A percentile compares a stretch with the other conserved stretches of the same genome.
These are phyloP conservation scores for Agrenia bidenticulata DNA, from an alignment of 2,888 invertebrate species.

Conservation along the genomic window DNA sequence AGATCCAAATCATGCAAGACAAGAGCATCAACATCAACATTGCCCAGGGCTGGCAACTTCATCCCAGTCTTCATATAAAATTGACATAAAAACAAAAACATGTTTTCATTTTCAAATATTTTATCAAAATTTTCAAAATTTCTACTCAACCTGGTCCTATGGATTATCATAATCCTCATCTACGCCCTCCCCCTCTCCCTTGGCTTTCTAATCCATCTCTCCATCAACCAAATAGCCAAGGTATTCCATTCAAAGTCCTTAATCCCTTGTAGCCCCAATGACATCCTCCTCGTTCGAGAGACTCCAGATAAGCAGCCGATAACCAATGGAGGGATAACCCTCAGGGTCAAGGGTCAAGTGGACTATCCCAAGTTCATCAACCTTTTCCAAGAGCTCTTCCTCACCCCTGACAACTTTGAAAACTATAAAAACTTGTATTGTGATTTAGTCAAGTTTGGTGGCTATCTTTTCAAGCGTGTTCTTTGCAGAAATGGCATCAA, in stretches of 20 bases:
- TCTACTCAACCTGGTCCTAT: constrained; percentile 16
- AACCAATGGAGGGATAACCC: constrained; percentile 28
- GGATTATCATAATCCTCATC: constrained; percentile 21
- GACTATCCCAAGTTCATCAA: constrained; percentile 15
- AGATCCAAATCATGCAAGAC: too few relatives aligned
- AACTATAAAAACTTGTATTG: constrained; percentile 35
- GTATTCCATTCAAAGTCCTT: constrained; percentile 10
- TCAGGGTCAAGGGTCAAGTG: constrained; percentile 31
- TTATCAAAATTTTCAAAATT: too few relatives aligned
- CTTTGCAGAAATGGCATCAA: not conserved
- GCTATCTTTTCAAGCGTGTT: constrained; percentile 32
- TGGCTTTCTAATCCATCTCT: constrained; percentile 1
- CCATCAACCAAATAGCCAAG: constrained; percentile 19
- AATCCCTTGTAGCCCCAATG: constrained; percentile 28
- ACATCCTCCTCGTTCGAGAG: constrained; percentile 29
- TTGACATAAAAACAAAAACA: too few relatives aligned
- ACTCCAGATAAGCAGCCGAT: constrained; percentile 31
- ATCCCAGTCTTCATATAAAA: too few relatives aligned
- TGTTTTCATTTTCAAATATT: too few relatives aligned
- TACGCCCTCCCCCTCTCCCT: constrained; percentile 18
- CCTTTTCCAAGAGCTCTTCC: constrained; percentile 31
- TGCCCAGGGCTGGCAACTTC: too few relatives aligned
- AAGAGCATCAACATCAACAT: too few relatives aligned
- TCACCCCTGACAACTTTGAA: constrained; percentile 12
- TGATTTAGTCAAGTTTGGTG: constrained; percentile 33